Evolutionary conservation across 2,888 invertebrate species (phyloP), one percentile per base, ranked within the genome.

Genomic region (Heliothis peltigera): DNA sequence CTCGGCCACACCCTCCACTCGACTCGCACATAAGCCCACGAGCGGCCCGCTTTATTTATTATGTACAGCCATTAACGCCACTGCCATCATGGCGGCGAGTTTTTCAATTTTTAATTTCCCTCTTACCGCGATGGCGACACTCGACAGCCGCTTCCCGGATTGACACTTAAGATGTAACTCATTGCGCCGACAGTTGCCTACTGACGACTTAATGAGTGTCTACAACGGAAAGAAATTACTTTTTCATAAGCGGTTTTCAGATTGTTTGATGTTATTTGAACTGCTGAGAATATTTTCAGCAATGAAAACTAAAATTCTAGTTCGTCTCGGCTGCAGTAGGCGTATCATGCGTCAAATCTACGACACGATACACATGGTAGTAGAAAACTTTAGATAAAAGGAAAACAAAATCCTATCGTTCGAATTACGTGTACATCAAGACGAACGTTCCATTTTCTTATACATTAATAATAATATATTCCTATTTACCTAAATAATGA

Each of bases 81-180:
- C 89, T 85, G 89, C 90, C 93, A 91, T 92, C 90, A 94, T 95
- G 94, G 95, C 93, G 93, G 91, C 90, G 87, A 89, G 89, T 90
- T 94, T 93, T 94, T 93, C 90, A 93, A 93, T 94, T 94, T 94
- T 94, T 93, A 93, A 94, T 94, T 94, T 93, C 91, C 92, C 92
- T 91, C 90, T 92, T 89, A 89, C 86, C 84, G 77, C 85, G 79
- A 76, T 76, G 85, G 85, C 84, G 87, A 89, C 87, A 89, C 92
- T 93, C 88, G 78, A 85, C 85, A 85, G 89, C 89, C 87, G 87
- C 83, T 87, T 84, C 85, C 86, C 83, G 87, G 89, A 92, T 92
- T 91, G 91, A 92, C 90, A 92, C 91, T 92, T 84, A 87, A 92
- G 89, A 87, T 87, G 86, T 88, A 88, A 91, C 89, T 87, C 86